These are phyloP conservation scores for Ophonus ardosiacus DNA, from an alignment of 2,888 invertebrate genomes.

Conservation along the genomic window DNA sequence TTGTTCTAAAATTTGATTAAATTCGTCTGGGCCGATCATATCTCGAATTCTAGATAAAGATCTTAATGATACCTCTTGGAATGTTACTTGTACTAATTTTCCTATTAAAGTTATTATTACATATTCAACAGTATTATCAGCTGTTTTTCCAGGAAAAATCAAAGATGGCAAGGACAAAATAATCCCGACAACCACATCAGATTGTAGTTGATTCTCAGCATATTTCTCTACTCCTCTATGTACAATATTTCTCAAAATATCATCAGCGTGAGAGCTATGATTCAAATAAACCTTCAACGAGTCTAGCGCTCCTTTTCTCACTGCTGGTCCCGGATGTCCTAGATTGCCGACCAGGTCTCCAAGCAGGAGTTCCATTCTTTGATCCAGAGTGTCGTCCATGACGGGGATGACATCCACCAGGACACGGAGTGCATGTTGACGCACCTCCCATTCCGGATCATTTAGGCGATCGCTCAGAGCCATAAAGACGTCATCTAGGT, in stretches of 20 bases:
- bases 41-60: conserved; percentile 85
- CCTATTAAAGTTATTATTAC: conserved; percentile 74
- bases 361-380: conserved; percentile 81
- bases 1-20: conserved; percentile 77
- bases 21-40: conserved; percentile 82
- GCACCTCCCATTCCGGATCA: conserved; percentile 90
- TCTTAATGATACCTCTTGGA: conserved; percentile 82
- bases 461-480: conserved; percentile 85
- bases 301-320: conserved; percentile 88
- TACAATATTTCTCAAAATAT: conserved; percentile 81
- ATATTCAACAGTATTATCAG: conserved; percentile 75
- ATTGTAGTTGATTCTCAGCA: conserved; percentile 77
- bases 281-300: conserved; percentile 85
- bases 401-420: conserved; percentile 88
- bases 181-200: conserved; percentile 81
- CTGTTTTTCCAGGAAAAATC: conserved; percentile 77
- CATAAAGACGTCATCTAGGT: conserved; percentile 82
- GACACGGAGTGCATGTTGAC: conserved; percentile 88
- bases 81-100: conserved; percentile 75
- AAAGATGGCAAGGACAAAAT: conserved; percentile 82
- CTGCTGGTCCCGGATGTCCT: conserved; percentile 88
- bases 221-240: conserved; percentile 82
- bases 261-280: conserved; percentile 83
- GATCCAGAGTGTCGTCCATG: conserved; percentile 80
- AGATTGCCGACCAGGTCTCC: conserved; percentile 87